Evolutionary conservation across 2,113 vertebrate species (phyloP), one percentile per base, ranked within the genome.

Genomic region (Pseudonaja textilis): DNA sequence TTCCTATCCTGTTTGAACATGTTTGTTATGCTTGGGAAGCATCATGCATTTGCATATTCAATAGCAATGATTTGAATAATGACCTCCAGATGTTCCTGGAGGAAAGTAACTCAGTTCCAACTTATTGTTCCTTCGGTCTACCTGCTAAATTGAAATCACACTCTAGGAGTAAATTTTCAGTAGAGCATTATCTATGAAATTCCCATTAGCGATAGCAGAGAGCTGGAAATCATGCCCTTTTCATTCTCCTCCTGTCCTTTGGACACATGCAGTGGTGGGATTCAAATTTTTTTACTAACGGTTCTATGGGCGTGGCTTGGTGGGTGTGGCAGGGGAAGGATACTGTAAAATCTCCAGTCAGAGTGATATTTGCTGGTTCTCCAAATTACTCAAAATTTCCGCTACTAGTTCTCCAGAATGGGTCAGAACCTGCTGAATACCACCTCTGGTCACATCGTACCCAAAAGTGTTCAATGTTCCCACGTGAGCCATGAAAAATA

Each of bases 1-100:
- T 93, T 95, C 90, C 94, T 93, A 91, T 93, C 93, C 87, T 96
- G 86, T 94, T 92, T 94, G 94, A 18, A 50, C 61, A 56, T 39
- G 56, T 95, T 86, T 57, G 93, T 95, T 94, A 64, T 81, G 93
- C 95, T 92, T 90, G 93, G 22, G 42, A 86, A 91, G 90, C 4
- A 29, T 81, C 42, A 85, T 39, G 61, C 81, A 81, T 86, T 61
- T 50, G 86, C 23, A 1, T 92, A 0, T 5, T 74, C 59, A 86
- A 47, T 0, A 88, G 54, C 45, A 88, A 1, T n/a, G 12, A 25
- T 85, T 93, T 42, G 81, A 91, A 26, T 88, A 85, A 22, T 89
- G 85, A 25, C 11, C 61, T 42, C 57, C 64, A 74, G 34, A 85
- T 45, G 88, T 56, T 90, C 87, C 55, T 9, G 4, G 29, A 87